Evolutionary conservation across 2,797 vertebrate species (phyloP).

Genomic region (Fistularia commersonii): DNA sequence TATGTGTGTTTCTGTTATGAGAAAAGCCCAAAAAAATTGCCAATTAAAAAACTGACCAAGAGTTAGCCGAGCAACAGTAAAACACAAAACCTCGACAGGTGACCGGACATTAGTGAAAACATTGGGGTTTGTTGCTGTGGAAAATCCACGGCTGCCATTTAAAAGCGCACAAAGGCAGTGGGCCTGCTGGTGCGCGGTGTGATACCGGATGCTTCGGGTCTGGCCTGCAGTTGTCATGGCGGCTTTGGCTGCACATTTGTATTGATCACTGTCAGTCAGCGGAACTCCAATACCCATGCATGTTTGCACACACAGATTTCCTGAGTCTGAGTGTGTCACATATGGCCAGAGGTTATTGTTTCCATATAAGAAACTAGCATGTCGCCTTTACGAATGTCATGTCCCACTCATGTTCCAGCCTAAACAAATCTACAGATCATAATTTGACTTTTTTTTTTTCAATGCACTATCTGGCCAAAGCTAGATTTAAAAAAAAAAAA

Average conservation of each 20-base stretch:
- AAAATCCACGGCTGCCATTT: conserved; percentile 1
- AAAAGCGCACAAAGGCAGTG: conserved; percentile 12
- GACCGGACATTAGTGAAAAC: conserved; percentile 25
- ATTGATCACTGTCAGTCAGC: conserved; percentile 39
- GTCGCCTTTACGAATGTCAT: no score
- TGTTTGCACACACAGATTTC: conserved; percentile 21
- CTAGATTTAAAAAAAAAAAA: no score
- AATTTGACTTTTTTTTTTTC: no score
- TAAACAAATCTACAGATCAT: no score
- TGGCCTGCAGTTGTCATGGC: conserved; percentile 65
- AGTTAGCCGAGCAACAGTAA: conserved; percentile 8
- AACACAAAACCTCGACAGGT: conserved; percentile 3
- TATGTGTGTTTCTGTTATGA: no score
- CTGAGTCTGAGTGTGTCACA: conserved; percentile 18
- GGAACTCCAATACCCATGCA: conserved; percentile 21
- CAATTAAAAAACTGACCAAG: not conserved
- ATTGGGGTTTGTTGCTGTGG: conserved; percentile 12
- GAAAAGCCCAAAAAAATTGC: not conserved
- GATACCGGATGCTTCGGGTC: conserved; percentile 50
- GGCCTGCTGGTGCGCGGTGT: conserved; percentile 34
- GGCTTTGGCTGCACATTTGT: conserved; percentile 21
- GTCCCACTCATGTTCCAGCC: no score
- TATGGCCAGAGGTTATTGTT: conserved; percentile 8
- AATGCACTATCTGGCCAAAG: no score
- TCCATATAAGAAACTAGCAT: no score